These are phyloP conservation scores for Chaetorhynchus papuensis DNA, from an alignment of 2,113 vertebrate genomes.

Conservation along the genomic window DNA sequence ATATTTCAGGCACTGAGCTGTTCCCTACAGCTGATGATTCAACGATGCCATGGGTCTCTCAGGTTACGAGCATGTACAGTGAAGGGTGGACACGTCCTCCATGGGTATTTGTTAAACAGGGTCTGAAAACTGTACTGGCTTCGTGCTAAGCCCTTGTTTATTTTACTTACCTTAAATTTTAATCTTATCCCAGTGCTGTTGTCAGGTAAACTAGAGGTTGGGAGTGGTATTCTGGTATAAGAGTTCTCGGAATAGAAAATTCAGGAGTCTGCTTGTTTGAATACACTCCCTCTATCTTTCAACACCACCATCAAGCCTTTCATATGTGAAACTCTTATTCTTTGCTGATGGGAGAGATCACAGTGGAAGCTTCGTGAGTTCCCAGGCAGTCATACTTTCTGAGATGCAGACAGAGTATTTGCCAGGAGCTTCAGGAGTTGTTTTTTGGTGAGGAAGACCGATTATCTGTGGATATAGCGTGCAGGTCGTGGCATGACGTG, in stretches of 20 bases:
- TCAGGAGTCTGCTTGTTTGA: constrained; percentile 20
- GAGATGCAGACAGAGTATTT: neutral
- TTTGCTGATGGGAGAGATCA: constrained; percentile 3
- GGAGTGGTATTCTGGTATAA: neutral
- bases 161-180: neutral
- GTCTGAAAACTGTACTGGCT: neutral
- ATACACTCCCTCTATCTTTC: constrained; percentile 45
- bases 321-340: neutral
- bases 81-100: neutral
- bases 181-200: neutral
- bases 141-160: neutral
- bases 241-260: neutral
- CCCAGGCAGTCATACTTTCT: neutral
- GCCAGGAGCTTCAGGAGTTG: neutral
- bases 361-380: neutral
- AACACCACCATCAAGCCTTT: neutral
- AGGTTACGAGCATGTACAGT: fast-evolving
- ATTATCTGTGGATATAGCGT: neutral
- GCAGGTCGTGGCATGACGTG: neutral
- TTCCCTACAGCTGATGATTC: neutral
- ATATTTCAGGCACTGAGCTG: neutral
- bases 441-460: neutral
- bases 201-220: neutral
- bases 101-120: fast-evolving
- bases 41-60: neutral